Evolutionary conservation across 2,113 vertebrate genomes (phyloP).

Genomic region (Mesitornis unicolor): DNA sequence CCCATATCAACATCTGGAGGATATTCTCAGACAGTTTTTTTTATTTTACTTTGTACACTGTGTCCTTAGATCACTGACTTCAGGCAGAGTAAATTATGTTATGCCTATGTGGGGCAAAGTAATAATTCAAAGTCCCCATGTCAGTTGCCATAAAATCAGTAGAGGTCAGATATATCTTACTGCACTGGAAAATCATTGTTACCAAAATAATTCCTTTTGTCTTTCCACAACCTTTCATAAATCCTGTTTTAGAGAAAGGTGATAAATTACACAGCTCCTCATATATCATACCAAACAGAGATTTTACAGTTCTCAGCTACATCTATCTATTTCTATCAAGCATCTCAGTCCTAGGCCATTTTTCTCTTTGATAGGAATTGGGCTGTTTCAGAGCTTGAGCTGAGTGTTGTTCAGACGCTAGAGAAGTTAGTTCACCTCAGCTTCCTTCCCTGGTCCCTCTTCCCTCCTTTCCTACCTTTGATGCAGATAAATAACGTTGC

Average conservation of each 20-base stretch:
- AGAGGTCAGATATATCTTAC: neutral
- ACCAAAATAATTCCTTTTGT: slow-evolving; percentile 32
- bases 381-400: neutral
- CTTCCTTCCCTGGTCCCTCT: neutral
- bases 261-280: neutral
- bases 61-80: neutral
- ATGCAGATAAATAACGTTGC: slow-evolving; percentile 3
- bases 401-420: neutral
- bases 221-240: neutral
- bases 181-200: neutral
- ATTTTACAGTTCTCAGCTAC: neutral
- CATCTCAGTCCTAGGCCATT: neutral
- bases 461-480: neutral
- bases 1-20: neutral
- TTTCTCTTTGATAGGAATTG: slow-evolving; percentile 1
- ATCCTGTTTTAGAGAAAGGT: slow-evolving; percentile 12
- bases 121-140: neutral
- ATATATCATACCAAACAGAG: neutral
- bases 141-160: slow-evolving; percentile 14
- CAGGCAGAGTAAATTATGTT: neutral
- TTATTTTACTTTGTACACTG: neutral
- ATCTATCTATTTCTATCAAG: neutral
- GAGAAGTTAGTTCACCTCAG: neutral
- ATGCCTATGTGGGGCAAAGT: neutral
- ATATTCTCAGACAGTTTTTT: neutral